These are phyloP conservation scores for Calosoma granatense DNA, from an alignment of 1,140 invertebrate species.

Conservation along the genomic window DNA sequence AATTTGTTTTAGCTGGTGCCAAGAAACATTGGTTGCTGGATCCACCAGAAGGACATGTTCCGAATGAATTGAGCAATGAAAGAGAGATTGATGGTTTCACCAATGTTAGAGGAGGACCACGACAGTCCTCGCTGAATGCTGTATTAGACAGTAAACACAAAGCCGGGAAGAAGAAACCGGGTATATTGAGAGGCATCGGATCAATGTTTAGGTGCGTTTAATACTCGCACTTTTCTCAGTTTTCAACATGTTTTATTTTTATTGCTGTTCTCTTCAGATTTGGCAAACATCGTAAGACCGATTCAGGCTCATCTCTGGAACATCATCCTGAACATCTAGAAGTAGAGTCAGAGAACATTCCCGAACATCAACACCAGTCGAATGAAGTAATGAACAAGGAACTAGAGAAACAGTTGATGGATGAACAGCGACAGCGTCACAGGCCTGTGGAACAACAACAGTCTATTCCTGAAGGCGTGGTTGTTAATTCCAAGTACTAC, in stretches of 20 bases:
- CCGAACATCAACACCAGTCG: slow-evolving; percentile 35
- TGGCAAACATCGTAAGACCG: slow-evolving; percentile 65
- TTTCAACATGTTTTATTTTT: neutral
- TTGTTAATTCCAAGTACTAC: neutral
- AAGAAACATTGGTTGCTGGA: slow-evolving; percentile 55
- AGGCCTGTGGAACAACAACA: slow-evolving; percentile 6
- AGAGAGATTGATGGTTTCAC: slow-evolving; percentile 49
- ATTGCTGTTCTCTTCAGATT: slow-evolving; percentile 38
- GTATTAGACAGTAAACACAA: slow-evolving; percentile 54
- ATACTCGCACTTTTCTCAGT: neutral
- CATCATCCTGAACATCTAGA: slow-evolving; percentile 20
- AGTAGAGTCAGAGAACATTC: slow-evolving; percentile 35
- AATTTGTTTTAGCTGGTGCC: slow-evolving; percentile 35
- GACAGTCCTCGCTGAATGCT: slow-evolving; percentile 57
- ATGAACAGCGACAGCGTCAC: slow-evolving; percentile 2
- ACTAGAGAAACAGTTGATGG: slow-evolving; percentile 25
- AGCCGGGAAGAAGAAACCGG: slow-evolving; percentile 56
- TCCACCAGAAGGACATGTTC: slow-evolving; percentile 36
- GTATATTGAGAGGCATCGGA: slow-evolving; percentile 65
- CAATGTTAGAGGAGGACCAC: slow-evolving; percentile 50
- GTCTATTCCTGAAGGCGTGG: neutral
- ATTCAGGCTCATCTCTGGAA: slow-evolving; percentile 13
- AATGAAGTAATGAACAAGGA: slow-evolving; percentile 34
- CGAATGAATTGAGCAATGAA: slow-evolving; percentile 34
- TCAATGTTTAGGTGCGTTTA: slow-evolving; percentile 59